Evolutionary conservation across 2,797 vertebrate genomes (phyloP).

Genomic region (Martes flavigula): DNA sequence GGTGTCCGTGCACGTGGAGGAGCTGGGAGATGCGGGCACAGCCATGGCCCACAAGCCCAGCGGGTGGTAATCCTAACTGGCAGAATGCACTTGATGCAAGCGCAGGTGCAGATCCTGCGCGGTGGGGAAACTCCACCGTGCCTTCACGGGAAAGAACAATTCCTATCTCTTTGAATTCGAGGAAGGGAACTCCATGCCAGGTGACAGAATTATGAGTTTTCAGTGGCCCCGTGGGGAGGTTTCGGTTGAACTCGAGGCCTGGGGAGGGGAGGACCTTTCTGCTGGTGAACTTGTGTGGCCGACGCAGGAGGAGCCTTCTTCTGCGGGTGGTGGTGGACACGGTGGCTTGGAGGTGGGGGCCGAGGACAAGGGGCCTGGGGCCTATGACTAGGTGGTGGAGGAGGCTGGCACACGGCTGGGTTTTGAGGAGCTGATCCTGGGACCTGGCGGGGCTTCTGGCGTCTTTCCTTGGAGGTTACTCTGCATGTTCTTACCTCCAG

Average conservation of each 20-base stretch:
- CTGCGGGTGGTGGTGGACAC: conserved; percentile 29
- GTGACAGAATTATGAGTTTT: neutral
- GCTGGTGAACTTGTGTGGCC: conserved; percentile 40
- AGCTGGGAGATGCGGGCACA: neutral
- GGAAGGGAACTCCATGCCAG: neutral
- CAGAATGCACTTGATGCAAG: neutral
- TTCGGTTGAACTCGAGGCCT: conserved; percentile 68
- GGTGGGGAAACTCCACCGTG: neutral
- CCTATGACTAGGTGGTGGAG: conserved; percentile 33
- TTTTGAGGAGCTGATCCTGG: neutral
- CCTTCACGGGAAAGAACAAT: neutral
- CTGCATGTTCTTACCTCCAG: neutral
- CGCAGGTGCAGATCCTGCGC: accelerated
- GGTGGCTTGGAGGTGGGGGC: conserved; percentile 14
- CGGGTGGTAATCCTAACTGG: accelerated
- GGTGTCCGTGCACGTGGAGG: neutral
- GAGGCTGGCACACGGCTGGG: neutral
- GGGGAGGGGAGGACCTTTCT: conserved; percentile 75
- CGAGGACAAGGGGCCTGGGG: conserved; percentile 12
- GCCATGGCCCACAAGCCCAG: neutral
- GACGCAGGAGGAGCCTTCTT: conserved; percentile 3
- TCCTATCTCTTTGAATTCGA: neutral
- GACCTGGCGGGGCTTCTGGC: neutral
- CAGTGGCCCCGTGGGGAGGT: neutral
- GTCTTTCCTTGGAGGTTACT: neutral